Evolutionary conservation across 2,113 vertebrate genomes (phyloP), one percentile per base, ranked within the genome.

Genomic region (Capra hircus): DNA sequence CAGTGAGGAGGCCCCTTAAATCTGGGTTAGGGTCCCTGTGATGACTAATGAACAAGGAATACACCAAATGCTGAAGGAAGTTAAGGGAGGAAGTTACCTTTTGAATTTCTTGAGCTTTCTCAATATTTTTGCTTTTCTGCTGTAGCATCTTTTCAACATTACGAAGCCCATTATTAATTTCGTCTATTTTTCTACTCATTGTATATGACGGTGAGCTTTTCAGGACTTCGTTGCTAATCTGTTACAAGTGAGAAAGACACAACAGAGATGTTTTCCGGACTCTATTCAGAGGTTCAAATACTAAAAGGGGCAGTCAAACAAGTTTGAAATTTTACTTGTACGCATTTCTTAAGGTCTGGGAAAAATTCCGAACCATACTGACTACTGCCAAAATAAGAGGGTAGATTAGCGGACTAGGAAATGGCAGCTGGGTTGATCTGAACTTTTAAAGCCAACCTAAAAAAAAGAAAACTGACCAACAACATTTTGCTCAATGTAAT

Each of bases 71-170:
- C 45, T 5, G 21, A 55, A 48, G 25, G 30, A 59, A 25, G 53
- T 40, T n/a, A 50, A 50, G 53, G 87, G 0, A 48, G 13, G 82
- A 19, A 15, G 52, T 98, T 98, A 99, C 99, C 99, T 99, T 99
- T 97, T 99, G 99, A 90, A 99, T 98, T 97, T 98, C 98, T 97
- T 99, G 99, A 14, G 99, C 99, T 95, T 99, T 99, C 27, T 84
- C 84, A 67, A 99, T 97, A 19, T 98, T 99, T 95, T 99, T 98
- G 92, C 99, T 99, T 88, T 98, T 99, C 94, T 99, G 98, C 43
- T 99, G 98, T 45, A 99, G 98, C 95, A 99, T 99, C 74, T 98
- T 99, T 98, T 99, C 99, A 71, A 99, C 98, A n/a, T 98, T 98
- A 83, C 92, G 98, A 90, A 99, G 99, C 3, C 99, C 99, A 3